phyloP scores from a whole-genome alignment of 2,113 vertebrate species.

The Talpa occidentalis region DNA sequence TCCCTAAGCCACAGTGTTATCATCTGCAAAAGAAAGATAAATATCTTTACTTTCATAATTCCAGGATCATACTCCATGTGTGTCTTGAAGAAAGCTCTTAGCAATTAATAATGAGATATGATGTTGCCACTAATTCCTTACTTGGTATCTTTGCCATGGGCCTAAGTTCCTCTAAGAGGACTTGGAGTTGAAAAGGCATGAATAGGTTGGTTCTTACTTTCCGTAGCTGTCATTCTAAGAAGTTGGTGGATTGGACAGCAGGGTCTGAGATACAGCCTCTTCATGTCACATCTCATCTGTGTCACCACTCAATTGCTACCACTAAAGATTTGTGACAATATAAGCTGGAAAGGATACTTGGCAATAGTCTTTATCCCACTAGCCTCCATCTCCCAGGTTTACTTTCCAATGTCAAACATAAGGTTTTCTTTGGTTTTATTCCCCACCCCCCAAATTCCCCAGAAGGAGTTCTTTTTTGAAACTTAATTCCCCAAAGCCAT shows the following conservation, averaged over 20 bases:
- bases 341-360: conserved; percentile 51
- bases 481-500: conserved; percentile 25
- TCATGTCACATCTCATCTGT: neutral
- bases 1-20: neutral
- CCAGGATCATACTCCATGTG: neutral
- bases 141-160: neutral
- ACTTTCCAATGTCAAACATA: conserved; percentile 3
- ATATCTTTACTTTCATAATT: neutral
- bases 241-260: neutral
- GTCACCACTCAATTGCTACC: conserved; percentile 23
- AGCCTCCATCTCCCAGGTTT: neutral
- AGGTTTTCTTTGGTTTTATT: conserved; percentile 47
- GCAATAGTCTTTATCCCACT: neutral
- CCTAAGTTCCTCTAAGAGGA: neutral
- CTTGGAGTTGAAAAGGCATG: neutral
- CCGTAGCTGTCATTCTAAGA: conserved; percentile 6
- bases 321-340: conserved; percentile 35
- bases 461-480: conserved; percentile 28
- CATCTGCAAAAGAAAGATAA: neutral
- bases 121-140: neutral
- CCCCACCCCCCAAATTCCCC: neutral
- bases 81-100: neutral
- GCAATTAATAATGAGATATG: neutral
- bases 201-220: neutral
- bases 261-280: neutral